Conservation (phyloP, 2,888 invertebrate genomes). For the Rhagium mordax region DNA sequence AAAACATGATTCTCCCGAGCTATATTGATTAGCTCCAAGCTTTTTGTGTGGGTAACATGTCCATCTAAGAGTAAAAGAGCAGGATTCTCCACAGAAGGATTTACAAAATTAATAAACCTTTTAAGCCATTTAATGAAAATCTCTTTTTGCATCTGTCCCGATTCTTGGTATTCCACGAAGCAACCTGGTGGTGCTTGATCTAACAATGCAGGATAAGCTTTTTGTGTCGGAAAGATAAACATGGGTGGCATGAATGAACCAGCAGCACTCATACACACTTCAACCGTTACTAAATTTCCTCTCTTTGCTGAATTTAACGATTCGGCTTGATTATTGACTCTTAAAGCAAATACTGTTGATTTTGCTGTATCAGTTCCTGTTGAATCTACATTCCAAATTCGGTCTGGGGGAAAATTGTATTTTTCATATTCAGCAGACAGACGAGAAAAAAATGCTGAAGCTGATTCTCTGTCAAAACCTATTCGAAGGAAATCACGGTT, state of each 20-base stretch:
- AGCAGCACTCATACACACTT: constrained; percentile 55
- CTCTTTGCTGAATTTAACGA: background rate
- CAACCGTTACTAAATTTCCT: constrained; percentile 43
- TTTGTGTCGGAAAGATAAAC: constrained; percentile 58
- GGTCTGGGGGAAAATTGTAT: background rate
- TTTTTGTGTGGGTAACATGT: constrained; percentile 40
- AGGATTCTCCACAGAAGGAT: constrained; percentile 1
- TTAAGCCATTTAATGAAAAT: constrained; percentile 29
- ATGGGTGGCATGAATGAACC: constrained; percentile 57
- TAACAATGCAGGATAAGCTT: constrained; percentile 34
- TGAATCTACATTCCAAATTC: background rate
- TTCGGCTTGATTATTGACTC: background rate
- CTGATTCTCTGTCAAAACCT: background rate
- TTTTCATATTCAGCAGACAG: background rate
- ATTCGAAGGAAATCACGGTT: background rate
- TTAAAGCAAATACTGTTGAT: background rate
- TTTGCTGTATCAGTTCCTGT: background rate
- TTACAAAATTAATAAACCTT: background rate
- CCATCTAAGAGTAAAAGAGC: constrained; percentile 29
- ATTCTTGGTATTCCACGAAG: constrained; percentile 51
- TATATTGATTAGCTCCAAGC: constrained; percentile 56
- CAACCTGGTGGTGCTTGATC: constrained; percentile 49
- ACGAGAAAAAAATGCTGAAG: background rate
- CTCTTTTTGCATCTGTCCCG: constrained; percentile 56
- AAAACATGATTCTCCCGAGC: constrained; percentile 56